Base-by-base conservation (phyloP, 2,113 vertebrate species). In the Vidua chalybeata region DNA sequence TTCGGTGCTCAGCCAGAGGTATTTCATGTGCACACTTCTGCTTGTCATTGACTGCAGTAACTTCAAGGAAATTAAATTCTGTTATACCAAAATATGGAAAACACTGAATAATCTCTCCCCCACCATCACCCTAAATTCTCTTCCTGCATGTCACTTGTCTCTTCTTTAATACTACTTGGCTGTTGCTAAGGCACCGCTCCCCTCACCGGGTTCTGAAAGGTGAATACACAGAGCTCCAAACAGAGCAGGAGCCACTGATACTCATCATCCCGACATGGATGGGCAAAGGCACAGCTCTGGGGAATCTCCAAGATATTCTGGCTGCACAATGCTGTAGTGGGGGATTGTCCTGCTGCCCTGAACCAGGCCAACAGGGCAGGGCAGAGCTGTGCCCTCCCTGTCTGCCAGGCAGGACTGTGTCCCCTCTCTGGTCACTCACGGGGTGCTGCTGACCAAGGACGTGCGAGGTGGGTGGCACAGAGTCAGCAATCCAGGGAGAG, bases 311-410 rank as follows among this genome's bases (percentile, higher is more conserved):
- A 63, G 69, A 4, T 7, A 4, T 4, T 9, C 37, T 41, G 49
- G n/a, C 64, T 84, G 67, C 27, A 61, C 23, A 56, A 11, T 6
- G 2, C 0, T 1, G 15, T 0, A 4, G 12, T 1, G 31, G 4
- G 64, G 37, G 26, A 0, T 0, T 14, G 13, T 33, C 28, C 79
- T 58, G 73, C 33, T 48, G 77, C 3, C 0, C n/a, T 10, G 55
- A 1, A 4, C 30, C 51, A 3, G 3, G n/a, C n/a, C 8, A 3
- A 6, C 0, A 35, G 35, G 35, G 35, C 35, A 1, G 75, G 27
- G 51, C 54, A 63, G 33, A 24, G 73, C 77, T 30, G 55, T 4
- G 24, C 45, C 18, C 33, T 37, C 45, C 0, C 35, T 35, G 35
- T 35, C 31, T n/a, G n/a, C 33, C 6, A 41, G 33, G 15, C 41